Base-by-base conservation (phyloP, 1,140 invertebrate species). In the Halesus radiatus region DNA sequence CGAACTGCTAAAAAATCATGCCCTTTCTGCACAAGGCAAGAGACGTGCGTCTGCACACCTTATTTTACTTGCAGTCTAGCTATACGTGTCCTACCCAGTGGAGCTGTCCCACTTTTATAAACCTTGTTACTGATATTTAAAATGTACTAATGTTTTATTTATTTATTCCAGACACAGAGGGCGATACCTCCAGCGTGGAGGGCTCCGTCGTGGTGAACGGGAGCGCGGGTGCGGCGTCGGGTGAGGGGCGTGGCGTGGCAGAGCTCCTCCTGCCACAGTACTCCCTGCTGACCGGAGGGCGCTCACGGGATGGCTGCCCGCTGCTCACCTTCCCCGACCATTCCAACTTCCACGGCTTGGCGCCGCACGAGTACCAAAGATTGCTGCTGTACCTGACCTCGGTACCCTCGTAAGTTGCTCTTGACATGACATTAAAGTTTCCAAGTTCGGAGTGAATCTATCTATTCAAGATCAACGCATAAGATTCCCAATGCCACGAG, bases 271-370 rank as follows among this genome's bases (percentile, higher is more conserved):
- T 96, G 84, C 93, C 95, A 60, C 94, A 96, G 88, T 97, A 95
- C 88, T 95, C 95, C 64, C 94, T 98, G 85, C 94, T 98, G 80
- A 96, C 96, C 80, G 97, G 97, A 84, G 97, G 97, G 22, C 95
- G 96, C 89, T 96, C 97, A 7, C 91, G 92, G 82, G 96, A 98
- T 87, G 96, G 97, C 83, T 96, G 95, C 85, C 96, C 97, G 16
- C 93, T 99, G 82, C 94, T 99, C 84, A 98, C 96, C 79, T 98
- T 99, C 90, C 97, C 98, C 62, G 97, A 98, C 90, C 93, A 95
- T 86, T 94, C 94, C 85, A 96, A 96, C 89, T 96, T 97, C 88
- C 93, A 95, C 85, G 90, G 94, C 66, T 89, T 99, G 54, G 91
- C 92, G 45, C 96, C 98, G 85, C 91, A 93, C 60, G 96, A 98